Conservation (phyloP, 2,113 vertebrate species). For the Indri indri region DNA sequence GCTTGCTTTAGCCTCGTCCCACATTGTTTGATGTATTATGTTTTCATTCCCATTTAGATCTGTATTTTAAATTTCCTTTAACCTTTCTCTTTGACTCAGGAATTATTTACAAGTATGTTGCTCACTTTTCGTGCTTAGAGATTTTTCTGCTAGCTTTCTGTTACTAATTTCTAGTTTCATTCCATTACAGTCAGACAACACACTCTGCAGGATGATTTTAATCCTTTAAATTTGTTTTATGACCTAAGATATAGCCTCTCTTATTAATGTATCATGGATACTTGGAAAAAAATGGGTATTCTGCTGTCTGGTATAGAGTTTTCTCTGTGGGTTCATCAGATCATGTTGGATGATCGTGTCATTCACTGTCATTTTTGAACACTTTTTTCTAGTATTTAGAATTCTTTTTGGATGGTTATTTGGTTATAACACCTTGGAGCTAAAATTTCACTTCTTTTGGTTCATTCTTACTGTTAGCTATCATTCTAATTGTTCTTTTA, state of each 20-base stretch:
- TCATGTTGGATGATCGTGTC: not conserved
- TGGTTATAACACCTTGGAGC: not conserved
- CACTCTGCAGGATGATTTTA: not conserved
- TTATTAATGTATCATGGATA: not conserved
- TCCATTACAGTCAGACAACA: not conserved
- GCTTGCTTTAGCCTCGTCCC: not conserved
- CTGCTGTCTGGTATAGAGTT: not conserved
- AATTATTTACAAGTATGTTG: not conserved
- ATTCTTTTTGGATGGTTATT: not conserved
- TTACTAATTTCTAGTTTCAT: not conserved
- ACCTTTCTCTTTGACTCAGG: not conserved
- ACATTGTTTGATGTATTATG: not conserved
- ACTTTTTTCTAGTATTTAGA: not conserved
- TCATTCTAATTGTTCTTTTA: not conserved
- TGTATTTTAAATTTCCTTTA: not conserved
- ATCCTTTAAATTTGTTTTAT: not conserved
- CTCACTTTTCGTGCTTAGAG: not conserved
- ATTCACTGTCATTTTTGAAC: not conserved
- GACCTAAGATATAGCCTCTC: not conserved
- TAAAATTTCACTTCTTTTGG: not conserved
- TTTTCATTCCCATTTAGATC: not conserved
- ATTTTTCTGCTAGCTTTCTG: not conserved
- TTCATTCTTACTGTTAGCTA: not conserved
- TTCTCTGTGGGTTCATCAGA: not conserved
- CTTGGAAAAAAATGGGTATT: not conserved